A percentile compares a stretch with the other conserved stretches of the same genome.
phyloP scores from a whole-genome alignment of 2,888 invertebrate genomes.

The Allolobophora icterica region DNA sequence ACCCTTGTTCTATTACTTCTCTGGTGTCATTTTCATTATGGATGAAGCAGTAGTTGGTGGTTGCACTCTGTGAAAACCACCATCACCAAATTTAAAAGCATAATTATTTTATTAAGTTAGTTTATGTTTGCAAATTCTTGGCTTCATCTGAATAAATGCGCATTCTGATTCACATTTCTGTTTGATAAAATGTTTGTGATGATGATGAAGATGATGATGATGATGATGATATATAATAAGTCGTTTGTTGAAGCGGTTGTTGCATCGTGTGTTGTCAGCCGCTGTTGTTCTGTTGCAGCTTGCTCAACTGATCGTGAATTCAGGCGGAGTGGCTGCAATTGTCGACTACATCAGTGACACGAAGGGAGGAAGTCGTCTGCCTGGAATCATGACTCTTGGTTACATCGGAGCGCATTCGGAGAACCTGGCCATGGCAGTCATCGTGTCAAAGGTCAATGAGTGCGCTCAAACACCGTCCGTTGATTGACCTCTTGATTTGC shows the following conservation, averaged over 20 bases:
- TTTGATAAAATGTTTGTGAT: no score
- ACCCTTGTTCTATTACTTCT: no score
- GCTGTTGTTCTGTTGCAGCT: conserved; percentile 66
- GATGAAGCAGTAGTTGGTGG: no score
- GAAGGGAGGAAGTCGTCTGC: conserved; percentile 72
- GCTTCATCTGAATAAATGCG: no score
- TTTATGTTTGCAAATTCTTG: no score
- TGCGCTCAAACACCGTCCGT: not conserved
- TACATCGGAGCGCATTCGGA: conserved; percentile 82
- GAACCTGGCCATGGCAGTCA: conserved; percentile 78
- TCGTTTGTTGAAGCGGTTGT: not conserved
- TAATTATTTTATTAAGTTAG: no score
- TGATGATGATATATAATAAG: not conserved
- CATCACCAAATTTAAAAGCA: no score
- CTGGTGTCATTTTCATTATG: no score
- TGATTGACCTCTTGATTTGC: not conserved
- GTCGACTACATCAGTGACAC: conserved; percentile 73
- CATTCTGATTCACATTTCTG: no score
- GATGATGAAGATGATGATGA: not conserved
- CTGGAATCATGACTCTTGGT: conserved; percentile 80
- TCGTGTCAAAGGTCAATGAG: conserved; percentile 74
- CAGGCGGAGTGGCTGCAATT: conserved; percentile 79
- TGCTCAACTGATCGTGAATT: conserved; percentile 79
- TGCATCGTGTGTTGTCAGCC: not conserved
- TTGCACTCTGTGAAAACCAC: no score